Base-by-base conservation (phyloP, 2,113 vertebrate species). In the Macaca fascicularis region DNA sequence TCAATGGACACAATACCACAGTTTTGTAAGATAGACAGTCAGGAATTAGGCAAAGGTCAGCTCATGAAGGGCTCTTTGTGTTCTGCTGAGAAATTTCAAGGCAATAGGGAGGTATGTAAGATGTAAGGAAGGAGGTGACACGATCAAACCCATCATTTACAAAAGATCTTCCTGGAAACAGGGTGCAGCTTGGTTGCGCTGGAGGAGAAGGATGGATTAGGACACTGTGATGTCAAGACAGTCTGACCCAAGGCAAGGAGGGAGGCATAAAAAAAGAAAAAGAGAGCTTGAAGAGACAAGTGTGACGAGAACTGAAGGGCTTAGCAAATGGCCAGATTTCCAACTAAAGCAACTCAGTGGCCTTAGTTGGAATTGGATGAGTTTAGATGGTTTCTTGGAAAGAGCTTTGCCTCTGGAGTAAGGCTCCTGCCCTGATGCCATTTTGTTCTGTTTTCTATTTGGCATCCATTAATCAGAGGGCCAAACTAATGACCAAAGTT, bases 61-160 rank as follows among this genome's bases (percentile, higher is more conserved):
- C 45, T 78, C 30, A 7, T 25, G 3, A 64, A 85, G 72, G 22
- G 52, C 0, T 1, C 40, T 93, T 48, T 64, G 64, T 69, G 78
- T 70, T 96, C 76, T 94, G 23, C 86, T 81, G 19, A 88, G 50
- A 92, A 72, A 70, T 82, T 1, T 86, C 48, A 84, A 94, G 38
- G 81, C 38, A 7, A 23, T 38, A 70, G 30, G 81, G 12, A 79
- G 19, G 4, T 43, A 50, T 7, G 16, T 45, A 22, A 22, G 25
- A 82, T 61, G 27, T 61, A 64, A 81, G 2, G 38, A 76, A 57
- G 43, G 82, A 74, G 32, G 27, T n/a, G 30, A 35, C 80, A 3
- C 17, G 11, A 16, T 30, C 70, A 75, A 32, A 40, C 76, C 40
- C 67, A 25, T 6, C 27, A 50, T 45, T 79, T 81, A 67, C 27